Base-by-base conservation (phyloP, 2,888 invertebrate genomes). In the Aspidiotus destructor region DNA sequence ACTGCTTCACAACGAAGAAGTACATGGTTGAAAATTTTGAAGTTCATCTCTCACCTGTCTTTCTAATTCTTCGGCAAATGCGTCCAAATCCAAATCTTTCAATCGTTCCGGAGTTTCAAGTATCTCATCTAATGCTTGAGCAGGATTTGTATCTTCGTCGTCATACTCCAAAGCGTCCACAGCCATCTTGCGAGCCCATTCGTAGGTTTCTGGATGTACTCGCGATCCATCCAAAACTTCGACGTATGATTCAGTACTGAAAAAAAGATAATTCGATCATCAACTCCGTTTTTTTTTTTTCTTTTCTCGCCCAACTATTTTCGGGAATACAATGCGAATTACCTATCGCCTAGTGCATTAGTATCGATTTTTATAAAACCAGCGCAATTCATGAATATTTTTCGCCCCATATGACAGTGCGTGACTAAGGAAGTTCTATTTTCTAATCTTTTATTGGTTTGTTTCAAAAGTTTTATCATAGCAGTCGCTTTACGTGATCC, bases 121-220 rank as follows among this genome's bases (percentile, higher is more conserved):
- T 75, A 99, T 98, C 78, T 98, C 98, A 78, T 98, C 98, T 41
- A 99, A 80, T 13, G 99, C 98, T 0, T 94, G 94, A 0, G 97
- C 96, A 0, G 97, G 96, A 79, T 96, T 95, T 0, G 90, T 89
- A 76, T 95, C 95, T 76, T 95, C 95, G 75, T 97, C 97, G 75
- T 98, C 97, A 74, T 97, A 96, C 75, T 99, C 99, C 60, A 99
- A 80, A 1, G 99, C 99, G 78, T 99, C 99, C 0, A 98, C 96
- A 0, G 99, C 99, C 98, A 99, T 99, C 80, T 99, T 99, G 54
- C 98, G 82, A 0, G 99, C 99, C 98, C 98, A 98, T 76, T 99
- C 99, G 77, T 99, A 99, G 0, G 97, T 95, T 80, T 99, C 99
- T 0, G 98, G 98, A 80, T 99, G 99, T 0, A 99, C 97, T 73